Evolutionary conservation across 1,140 invertebrate genomes (phyloP).

Genomic region (Apocrypta bakeri): DNA sequence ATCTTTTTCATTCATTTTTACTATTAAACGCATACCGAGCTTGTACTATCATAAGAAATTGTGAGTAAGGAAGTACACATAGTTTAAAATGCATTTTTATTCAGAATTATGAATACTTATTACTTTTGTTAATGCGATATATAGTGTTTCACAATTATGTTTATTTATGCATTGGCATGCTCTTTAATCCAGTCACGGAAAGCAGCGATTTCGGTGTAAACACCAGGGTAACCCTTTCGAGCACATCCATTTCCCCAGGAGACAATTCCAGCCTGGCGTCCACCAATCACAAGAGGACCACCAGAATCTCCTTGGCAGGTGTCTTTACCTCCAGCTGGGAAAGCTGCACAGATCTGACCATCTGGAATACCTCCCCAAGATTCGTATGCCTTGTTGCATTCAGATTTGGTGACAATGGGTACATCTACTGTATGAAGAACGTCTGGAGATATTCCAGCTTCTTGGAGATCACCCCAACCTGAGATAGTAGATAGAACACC

Average conservation of each 20-base stretch:
- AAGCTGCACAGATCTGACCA: slow-evolving; percentile 37
- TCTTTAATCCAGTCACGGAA: slow-evolving; percentile 63
- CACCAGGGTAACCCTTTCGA: slow-evolving; percentile 75
- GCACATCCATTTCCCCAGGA: slow-evolving; percentile 83
- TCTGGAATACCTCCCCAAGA: slow-evolving; percentile 35
- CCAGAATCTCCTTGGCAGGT: slow-evolving; percentile 82
- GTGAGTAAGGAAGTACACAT: no score
- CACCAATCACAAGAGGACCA: slow-evolving; percentile 76
- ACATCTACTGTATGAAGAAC: slow-evolving; percentile 45
- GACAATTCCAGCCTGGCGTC: slow-evolving; percentile 78
- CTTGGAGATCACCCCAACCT: slow-evolving; percentile 54
- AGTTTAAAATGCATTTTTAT: not conserved
- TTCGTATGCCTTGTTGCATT: slow-evolving; percentile 44
- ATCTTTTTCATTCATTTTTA: no score
- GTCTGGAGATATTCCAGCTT: slow-evolving; percentile 13
- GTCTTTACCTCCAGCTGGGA: slow-evolving; percentile 68
- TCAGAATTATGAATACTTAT: not conserved
- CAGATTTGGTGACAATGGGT: slow-evolving; percentile 43
- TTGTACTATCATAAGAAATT: no score
- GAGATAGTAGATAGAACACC: slow-evolving; percentile 51
- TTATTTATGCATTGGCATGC: not conserved
- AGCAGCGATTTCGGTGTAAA: slow-evolving; percentile 76
- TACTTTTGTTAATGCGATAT: not conserved
- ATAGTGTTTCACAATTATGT: not conserved
- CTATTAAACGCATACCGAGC: no score